Percentiles rank a stretch among this genome's conserved stretches.
Evolutionary conservation across 2,113 vertebrate genomes (phyloP).

Genomic region (Percopsis transmontana): DNA sequence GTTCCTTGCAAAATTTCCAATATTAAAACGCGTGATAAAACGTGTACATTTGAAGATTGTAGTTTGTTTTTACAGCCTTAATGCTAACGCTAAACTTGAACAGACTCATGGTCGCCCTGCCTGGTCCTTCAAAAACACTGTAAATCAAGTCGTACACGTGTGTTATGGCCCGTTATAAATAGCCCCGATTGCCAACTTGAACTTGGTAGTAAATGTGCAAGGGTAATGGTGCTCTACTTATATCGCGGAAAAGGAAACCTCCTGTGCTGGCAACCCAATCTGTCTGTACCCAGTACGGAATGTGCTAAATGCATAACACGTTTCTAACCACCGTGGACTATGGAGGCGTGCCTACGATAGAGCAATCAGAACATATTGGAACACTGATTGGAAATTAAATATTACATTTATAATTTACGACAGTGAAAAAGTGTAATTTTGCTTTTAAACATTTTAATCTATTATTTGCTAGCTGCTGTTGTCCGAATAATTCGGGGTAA

Average conservation of each 20-base stretch:
- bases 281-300: constrained; percentile 69
- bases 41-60: no score
- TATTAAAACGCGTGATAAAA: no score
- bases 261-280: constrained; percentile 64
- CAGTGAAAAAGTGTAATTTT: no score
- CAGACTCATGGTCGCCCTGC: constrained; percentile 38
- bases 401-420: neutral
- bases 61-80: no score
- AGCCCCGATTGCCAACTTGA: neutral
- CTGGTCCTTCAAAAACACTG: neutral
- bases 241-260: constrained; percentile 59
- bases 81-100: constrained; percentile 30
- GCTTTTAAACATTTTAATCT: no score
- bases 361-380: no score
- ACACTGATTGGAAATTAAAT: neutral
- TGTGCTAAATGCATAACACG: constrained; percentile 68
- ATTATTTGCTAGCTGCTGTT: no score
- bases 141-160: constrained; percentile 20
- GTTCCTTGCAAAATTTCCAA: no score
- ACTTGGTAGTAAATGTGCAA: constrained; percentile 9
- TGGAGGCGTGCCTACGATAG: neutral
- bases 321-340: neutral
- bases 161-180: neutral
- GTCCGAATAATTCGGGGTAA: no score
- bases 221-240: constrained; percentile 36